Conservation (phyloP, 2,113 vertebrate genomes). For the Ascaphus truei region DNA sequence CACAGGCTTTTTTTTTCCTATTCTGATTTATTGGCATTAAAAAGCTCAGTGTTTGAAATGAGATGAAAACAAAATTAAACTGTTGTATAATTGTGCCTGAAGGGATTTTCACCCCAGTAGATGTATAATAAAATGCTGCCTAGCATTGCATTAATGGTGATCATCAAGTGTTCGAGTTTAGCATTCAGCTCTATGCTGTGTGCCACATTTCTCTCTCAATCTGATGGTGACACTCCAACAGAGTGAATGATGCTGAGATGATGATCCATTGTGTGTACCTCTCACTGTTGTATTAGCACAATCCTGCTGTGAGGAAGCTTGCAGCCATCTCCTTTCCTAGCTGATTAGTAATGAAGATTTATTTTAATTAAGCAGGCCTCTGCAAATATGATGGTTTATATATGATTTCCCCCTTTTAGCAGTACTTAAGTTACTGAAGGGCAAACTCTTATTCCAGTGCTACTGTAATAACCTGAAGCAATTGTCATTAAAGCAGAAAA, state of each 20-base stretch:
- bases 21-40: no score
- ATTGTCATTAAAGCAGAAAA: background rate
- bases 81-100: no score
- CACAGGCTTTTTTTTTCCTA: no score
- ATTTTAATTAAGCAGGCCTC: conserved; percentile 22
- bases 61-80: no score
- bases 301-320: conserved; percentile 14
- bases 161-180: no score
- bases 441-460: background rate
- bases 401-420: background rate
- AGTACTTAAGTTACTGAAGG: background rate
- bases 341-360: conserved; percentile 16
- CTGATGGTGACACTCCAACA: background rate
- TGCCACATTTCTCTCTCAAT: background rate
- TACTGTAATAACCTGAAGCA: background rate
- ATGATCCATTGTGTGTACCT: conserved; percentile 19
- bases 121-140: no score
- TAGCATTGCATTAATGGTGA: no score
- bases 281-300: background rate
- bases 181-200: no score
- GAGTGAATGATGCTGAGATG: background rate
- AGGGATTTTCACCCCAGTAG: no score
- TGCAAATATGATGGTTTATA: conserved; percentile 21
- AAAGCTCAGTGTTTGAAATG: no score
- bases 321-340: background rate